Base-by-base conservation (phyloP, 2,888 invertebrate species). In the Dolichopus griseipennis region DNA sequence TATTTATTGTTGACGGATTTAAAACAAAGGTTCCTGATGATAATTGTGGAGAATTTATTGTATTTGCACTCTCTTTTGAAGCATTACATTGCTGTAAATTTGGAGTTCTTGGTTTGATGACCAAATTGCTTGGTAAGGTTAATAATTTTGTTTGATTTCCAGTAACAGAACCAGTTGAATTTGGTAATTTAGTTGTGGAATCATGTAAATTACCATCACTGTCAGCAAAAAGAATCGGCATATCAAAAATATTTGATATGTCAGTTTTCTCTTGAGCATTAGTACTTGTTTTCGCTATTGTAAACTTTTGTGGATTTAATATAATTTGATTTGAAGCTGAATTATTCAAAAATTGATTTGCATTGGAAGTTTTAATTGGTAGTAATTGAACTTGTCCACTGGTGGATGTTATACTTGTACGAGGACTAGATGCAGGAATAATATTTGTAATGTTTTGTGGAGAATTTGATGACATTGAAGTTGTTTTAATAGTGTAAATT, bases 181-280 rank as follows among this genome's bases (percentile, higher is more conserved):
- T 34, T 15, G 64, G 41, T 41, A 37, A 20, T 61, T 61, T 64
- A 1, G 41, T 21, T 18, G 72, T 67, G 12, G 75, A 65, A 67
- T 76, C 73, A 67, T 75, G 71, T 33, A 75, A 74, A 72, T 73
- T 82, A 3, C 82, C 82, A 52, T 82, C 81, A 71, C 85, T 87
- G 72, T 88, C 87, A 1, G 88, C 88, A 75, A 88, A 87, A 69
- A 88, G 85, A 72, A 88, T 87, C 1, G 88, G 88, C 75, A 88
- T 83, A 74, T 88, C 87, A 74, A 87, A 83, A 65, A 88, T 88
- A 74, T 86, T 87, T 69, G 84, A 83, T 34, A 85, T 73, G 76
- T 84, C 85, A 21, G 69, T 43, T 1, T 61, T 70, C 61, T 77
- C 73, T 73, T 74, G 73, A 74, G 52, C 21, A 65, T 37, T 76